A percentile compares a stretch with the other conserved stretches of the same genome.
phyloP scores from a whole-genome alignment of 2,797 vertebrate species.

The Vespertilio murinus region DNA sequence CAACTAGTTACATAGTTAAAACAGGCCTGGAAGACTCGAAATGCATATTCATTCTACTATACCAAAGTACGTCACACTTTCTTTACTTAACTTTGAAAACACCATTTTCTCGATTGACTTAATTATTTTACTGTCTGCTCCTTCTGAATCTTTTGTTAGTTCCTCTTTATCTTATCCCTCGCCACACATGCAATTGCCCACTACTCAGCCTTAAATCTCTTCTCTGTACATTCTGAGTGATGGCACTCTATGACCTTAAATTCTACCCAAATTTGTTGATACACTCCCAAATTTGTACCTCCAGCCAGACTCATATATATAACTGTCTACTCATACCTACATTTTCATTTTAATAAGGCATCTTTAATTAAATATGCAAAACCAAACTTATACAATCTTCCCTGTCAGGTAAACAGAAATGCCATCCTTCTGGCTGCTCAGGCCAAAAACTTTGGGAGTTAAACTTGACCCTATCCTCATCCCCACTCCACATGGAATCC shows the following conservation, averaged over 20 bases:
- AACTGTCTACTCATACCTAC: background rate
- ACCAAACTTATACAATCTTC: background rate
- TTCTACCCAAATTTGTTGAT: background rate
- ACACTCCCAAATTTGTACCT: background rate
- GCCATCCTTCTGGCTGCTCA: background rate
- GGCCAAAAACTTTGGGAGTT: background rate
- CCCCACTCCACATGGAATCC: background rate
- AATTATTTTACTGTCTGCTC: background rate
- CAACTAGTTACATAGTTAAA: background rate
- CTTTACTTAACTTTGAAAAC: background rate
- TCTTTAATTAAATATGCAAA: slow-evolving; percentile 32
- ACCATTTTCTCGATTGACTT: background rate
- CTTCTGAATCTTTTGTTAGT: background rate
- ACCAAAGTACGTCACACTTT: background rate
- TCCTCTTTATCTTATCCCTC: background rate
- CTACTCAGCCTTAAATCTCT: background rate
- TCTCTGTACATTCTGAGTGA: background rate
- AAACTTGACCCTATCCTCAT: background rate
- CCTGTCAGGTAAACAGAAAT: background rate
- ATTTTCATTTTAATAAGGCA: slow-evolving; percentile 13
- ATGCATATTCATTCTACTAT: background rate
- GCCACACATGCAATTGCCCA: background rate
- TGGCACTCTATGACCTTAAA: background rate
- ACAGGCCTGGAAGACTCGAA: background rate
- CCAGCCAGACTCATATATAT: background rate